Evolutionary conservation across 2,888 invertebrate species (phyloP).

Genomic region (Pimpla rufipes): DNA sequence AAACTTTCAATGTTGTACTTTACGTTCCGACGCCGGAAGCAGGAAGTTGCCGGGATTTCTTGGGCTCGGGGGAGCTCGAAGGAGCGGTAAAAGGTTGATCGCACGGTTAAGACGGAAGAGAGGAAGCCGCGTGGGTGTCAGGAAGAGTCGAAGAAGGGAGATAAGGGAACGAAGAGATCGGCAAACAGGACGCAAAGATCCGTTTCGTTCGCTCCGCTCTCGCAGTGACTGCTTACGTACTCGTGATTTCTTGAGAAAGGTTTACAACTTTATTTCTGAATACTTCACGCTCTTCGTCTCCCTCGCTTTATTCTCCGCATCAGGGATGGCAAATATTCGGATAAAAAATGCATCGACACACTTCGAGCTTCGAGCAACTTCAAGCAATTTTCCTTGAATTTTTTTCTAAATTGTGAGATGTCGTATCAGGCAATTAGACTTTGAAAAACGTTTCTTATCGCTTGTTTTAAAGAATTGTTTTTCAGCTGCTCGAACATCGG

Average conservation of each 20-base stretch:
- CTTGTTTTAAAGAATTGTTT: too few species aligned
- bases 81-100: constrained; percentile 26
- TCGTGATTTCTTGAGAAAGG: constrained; percentile 14
- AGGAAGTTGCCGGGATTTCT: constrained; percentile 65
- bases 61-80: constrained; percentile 18
- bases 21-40: constrained; percentile 59
- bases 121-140: constrained; percentile 35
- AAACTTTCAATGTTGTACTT: constrained; percentile 24
- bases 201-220: constrained; percentile 2
- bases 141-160: background rate
- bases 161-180: constrained; percentile 8
- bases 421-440: too few species aligned
- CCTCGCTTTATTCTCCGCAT: too few species aligned
- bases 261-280: constrained; percentile 23
- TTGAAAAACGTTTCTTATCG: too few species aligned
- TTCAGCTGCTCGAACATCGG: too few species aligned
- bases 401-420: too few species aligned
- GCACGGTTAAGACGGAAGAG: constrained; percentile 16
- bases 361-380: too few species aligned
- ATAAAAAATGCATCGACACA: too few species aligned
- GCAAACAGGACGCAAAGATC: constrained; percentile 23
- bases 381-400: too few species aligned
- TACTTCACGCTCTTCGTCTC: background rate
- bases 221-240: background rate
- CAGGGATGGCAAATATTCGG: too few species aligned